A percentile compares a stretch with the other conserved stretches of the same genome.
Evolutionary conservation across 2,888 invertebrate genomes (phyloP).

Genomic region (Geotrupes spiniger): DNA sequence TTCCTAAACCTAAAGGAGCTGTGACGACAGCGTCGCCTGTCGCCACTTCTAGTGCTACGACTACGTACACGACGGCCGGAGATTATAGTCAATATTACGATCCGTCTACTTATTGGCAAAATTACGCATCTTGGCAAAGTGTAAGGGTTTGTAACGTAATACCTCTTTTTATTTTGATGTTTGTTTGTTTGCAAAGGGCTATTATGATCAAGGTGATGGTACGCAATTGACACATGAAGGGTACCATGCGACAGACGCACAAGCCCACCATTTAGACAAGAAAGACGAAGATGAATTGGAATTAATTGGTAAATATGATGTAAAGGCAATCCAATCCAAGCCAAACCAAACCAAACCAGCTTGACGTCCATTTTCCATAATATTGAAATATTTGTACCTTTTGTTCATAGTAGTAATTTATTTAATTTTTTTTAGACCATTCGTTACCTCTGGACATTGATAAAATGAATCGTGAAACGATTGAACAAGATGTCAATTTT

Average conservation of each 20-base stretch:
- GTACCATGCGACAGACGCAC: conserved; percentile 39
- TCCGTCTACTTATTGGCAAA: conserved; percentile 83
- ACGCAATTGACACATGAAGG: conserved; percentile 46
- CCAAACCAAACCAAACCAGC: not conserved
- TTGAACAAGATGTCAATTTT: conserved; percentile 71
- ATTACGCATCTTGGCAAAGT: conserved; percentile 73
- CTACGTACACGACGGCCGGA: conserved; percentile 33
- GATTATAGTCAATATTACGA: conserved; percentile 79
- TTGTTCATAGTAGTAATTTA: no score
- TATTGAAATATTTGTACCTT: not conserved
- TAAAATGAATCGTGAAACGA: conserved; percentile 70
- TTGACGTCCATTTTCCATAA: not conserved
- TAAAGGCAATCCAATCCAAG: not conserved
- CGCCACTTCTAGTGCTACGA: conserved; percentile 44
- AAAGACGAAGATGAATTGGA: conserved; percentile 65
- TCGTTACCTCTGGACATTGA: conserved; percentile 72
- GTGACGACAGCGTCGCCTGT: conserved; percentile 44
- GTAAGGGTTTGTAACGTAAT: conserved; percentile 31
- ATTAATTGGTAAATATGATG: conserved; percentile 61
- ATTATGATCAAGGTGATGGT: conserved; percentile 49
- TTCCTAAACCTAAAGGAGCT: conserved; percentile 75
- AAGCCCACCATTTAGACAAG: conserved; percentile 35
- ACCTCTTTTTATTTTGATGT: no score
- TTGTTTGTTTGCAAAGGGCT: conserved; percentile 38
- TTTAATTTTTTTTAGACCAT: conserved; percentile 61